Base-by-base conservation (phyloP, 2,888 invertebrate species). In the Agrochola lychnidis region DNA sequence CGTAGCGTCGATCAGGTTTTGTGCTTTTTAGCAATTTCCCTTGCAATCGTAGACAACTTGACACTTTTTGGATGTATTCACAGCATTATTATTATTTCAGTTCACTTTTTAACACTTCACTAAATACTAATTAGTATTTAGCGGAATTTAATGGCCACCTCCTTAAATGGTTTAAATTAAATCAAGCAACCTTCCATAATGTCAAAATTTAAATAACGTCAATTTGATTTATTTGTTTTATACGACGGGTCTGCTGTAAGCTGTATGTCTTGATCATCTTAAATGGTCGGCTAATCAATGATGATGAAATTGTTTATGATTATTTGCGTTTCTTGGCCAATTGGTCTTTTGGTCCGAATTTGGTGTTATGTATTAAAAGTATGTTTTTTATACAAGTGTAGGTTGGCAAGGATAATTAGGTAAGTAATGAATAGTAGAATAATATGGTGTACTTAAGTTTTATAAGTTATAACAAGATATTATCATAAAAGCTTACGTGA, bases 141-240 rank as follows among this genome's bases (percentile, higher is more conserved):
- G 25, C 56, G 36, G 16, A 68, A 67, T 81, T 30, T 69, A 22
- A 75, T n/a, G 61, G 36, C 1, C 16, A 12, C 5, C 45, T 30
- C 57, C 25, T 45, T 42, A 75, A 71, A 61, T 45, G 53, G 57
- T 16, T 73, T 40, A 42, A 64, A 62, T 73, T 40, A 42, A 64
- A 64, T 62, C 53, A 68, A 30, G 67, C 57, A 70, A 87, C 67
- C 57, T 81, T 67, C 70, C 16, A 57, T 61, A 78, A 75, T 81
- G 76, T 75, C 85, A 70, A 76, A 81, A 87, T 87, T 74, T 85
- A 62, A 82, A 85, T 85, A 81, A 69, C 59, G 74, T 67, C 81
- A 75, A 81, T 70, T 85, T 81, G 70, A 87, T 85, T 87, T 81
- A 85, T 85, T 71, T 70, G 76, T 76, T 78, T 81, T 78, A 22